Percentiles rank a stretch among this genome's conserved stretches.
These are phyloP conservation scores for Formica selysi DNA, from an alignment of 1,140 invertebrate species.

Conservation along the genomic window DNA sequence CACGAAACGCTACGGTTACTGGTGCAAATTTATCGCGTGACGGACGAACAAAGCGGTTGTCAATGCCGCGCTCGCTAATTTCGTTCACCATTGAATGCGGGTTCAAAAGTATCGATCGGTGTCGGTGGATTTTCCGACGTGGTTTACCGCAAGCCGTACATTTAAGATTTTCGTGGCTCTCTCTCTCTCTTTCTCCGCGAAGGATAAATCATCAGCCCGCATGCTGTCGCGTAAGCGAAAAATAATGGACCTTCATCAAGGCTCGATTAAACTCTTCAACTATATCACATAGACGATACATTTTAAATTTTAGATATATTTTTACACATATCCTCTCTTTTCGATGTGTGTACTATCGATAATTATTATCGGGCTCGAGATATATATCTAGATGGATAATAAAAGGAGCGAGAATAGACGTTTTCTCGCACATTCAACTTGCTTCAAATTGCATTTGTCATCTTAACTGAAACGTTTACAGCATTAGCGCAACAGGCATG, in stretches of 20 bases:
- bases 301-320: background rate
- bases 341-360: background rate
- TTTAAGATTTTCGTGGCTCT: constrained; percentile 30
- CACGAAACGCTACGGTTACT: constrained; percentile 43
- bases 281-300: background rate
- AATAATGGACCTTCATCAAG: background rate
- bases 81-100: constrained; percentile 56
- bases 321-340: background rate
- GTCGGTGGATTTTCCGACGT: constrained; percentile 23
- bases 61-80: constrained; percentile 58
- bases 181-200: background rate
- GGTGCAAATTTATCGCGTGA: constrained; percentile 58
- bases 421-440: background rate
- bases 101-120: constrained; percentile 48
- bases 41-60: constrained; percentile 58
- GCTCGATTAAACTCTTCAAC: background rate
- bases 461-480: constrained; percentile 21
- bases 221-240: constrained; percentile 28
- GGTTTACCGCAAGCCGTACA: background rate
- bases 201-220: constrained; percentile 56
- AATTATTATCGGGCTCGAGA: background rate
- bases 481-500: constrained; percentile 56
- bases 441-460: constrained; percentile 2
- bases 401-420: constrained; percentile 5
- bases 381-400: background rate